Evolutionary conservation across 2,888 invertebrate species (phyloP), one percentile per base, ranked within the genome.

Genomic region (Latrodectus hesperus): DNA sequence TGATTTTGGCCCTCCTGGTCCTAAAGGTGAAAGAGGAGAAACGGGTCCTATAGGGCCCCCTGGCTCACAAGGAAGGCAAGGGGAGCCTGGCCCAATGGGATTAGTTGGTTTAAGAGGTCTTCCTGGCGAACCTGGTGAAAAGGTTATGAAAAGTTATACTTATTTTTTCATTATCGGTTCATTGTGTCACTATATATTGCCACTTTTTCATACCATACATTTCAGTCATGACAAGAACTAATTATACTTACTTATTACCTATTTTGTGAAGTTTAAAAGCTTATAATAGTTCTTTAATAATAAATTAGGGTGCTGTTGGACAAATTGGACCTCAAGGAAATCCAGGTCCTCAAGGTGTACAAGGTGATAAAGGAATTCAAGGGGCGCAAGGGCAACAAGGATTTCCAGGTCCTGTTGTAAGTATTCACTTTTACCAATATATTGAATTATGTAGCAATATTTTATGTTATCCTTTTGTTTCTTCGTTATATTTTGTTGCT

Each of bases 1-100:
- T 70, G 92, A 92, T 68, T 90, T 92, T 90, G 93, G 93, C 93
- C 95, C 91, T 64, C 94, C 95, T 70, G 97, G 97, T 10, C 95
- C 96, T 84, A 96, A 97, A 92, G 97, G 97, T 9, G 95, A 96
- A 91, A 94, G 96, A 16, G 97, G 97, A 38, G 96, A 96, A 91
- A 95, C 95, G 91, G 97, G 97, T 67, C 93, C 94, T 14, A 95
- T 95, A 91, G 96, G 96, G 10, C 95, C 95, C 16, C 96, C 96
- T 92, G 96, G 96, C 84, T 95, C 95, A 51, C 92, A 95, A 91
- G 96, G 96, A 84, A 94, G 94, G 85, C 94, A 94, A 92, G 96
- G 96, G 89, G 96, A 96, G 91, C 94, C 96, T 91, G 96, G 96
- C 0, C 94, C 94, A 0, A 95, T 95, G 91, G 96, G 96, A n/a